Conservation (phyloP, 2,113 vertebrate species). For the Dasyurus viverrinus region DNA sequence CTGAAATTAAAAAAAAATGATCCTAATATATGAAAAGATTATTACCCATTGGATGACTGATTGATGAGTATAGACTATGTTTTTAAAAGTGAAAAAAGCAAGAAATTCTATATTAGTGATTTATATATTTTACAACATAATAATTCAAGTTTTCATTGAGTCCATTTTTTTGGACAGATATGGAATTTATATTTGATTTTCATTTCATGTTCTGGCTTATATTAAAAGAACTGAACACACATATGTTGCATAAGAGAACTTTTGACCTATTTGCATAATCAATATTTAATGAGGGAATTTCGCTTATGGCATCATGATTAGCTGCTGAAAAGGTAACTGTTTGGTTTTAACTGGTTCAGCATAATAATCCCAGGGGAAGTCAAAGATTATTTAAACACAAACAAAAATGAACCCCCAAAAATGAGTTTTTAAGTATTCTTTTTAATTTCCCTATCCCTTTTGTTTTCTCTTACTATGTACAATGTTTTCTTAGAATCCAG, state of each 20-base stretch:
- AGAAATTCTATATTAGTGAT: not conserved
- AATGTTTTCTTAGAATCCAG: not conserved
- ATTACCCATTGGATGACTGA: too few species aligned
- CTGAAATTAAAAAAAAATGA: too few species aligned
- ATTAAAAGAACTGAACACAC: slow-evolving; percentile 11
- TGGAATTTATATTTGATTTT: not conserved
- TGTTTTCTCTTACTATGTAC: not conserved
- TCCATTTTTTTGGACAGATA: not conserved
- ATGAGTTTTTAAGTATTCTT: not conserved
- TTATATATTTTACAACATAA: not conserved
- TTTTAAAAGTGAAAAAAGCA: too few species aligned
- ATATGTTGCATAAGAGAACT: not conserved
- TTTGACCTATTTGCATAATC: not conserved
- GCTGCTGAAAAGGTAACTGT: not conserved
- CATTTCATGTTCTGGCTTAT: not conserved
- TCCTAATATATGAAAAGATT: too few species aligned
- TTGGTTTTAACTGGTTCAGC: not conserved
- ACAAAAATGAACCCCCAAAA: not conserved
- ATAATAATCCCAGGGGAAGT: not conserved
- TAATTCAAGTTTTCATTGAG: not conserved
- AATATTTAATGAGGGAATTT: slow-evolving; percentile 36
- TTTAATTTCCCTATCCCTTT: not conserved
- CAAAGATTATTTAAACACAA: not conserved
- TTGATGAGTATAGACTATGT: too few species aligned
- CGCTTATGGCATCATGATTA: not conserved